Evolutionary conservation across 2,113 vertebrate species (phyloP).

Genomic region (Psilopogon haemacephalus): DNA sequence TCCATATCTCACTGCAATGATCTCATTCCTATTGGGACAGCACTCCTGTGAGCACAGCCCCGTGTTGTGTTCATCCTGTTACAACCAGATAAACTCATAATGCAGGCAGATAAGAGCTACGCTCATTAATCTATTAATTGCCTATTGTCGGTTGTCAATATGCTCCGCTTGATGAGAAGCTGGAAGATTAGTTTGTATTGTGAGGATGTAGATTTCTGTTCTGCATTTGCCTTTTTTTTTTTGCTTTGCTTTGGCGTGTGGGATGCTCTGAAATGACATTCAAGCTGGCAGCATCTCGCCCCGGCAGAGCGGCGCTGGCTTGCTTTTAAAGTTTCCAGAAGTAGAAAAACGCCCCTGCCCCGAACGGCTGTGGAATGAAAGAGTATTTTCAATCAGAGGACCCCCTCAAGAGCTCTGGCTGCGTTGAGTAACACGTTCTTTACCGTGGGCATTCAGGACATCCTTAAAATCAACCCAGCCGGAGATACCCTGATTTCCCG

Average conservation of each 20-base stretch:
- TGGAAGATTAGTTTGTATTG: conserved; percentile 63
- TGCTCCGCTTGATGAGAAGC: conserved; percentile 61
- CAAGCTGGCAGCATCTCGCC: background rate
- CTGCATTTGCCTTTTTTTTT: conserved; percentile 30
- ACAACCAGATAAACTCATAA: conserved; percentile 74
- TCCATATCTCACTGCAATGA: conserved; percentile 66
- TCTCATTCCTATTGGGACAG: conserved; percentile 68
- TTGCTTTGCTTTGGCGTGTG: conserved; percentile 41
- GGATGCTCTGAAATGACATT: background rate
- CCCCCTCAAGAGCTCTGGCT: background rate
- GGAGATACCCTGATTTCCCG: conserved; percentile 51
- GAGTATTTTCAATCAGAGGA: background rate
- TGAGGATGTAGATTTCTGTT: conserved; percentile 47
- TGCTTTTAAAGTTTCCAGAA: conserved; percentile 22
- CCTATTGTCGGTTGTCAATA: conserved; percentile 72
- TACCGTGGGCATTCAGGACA: conserved; percentile 42
- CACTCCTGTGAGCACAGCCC: conserved; percentile 45
- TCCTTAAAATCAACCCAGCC: conserved; percentile 61
- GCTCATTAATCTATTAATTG: conserved; percentile 75
- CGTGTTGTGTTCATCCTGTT: conserved; percentile 64
- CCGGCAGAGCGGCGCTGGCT: background rate
- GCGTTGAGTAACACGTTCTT: background rate
- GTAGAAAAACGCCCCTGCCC: conserved; percentile 1
- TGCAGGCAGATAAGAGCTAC: conserved; percentile 67
- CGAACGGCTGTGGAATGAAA: conserved; percentile 7